Evolutionary conservation across 2,888 invertebrate species (phyloP), one percentile per base, ranked within the genome.

Genomic region (Microplitis deprimator): DNA sequence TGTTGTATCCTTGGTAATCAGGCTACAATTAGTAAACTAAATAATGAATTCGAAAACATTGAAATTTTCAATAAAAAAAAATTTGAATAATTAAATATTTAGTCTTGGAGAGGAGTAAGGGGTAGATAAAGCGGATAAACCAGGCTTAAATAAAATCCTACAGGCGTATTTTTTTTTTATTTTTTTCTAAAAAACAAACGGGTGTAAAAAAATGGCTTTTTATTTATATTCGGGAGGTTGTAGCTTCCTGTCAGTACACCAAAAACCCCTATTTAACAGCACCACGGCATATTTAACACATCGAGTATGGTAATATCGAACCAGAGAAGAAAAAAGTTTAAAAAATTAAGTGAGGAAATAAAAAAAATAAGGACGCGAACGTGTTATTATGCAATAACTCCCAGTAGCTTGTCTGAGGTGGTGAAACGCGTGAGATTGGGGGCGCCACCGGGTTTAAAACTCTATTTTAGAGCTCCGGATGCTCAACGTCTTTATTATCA

Each of bases 371-470:
- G 86, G 79, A 78, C 77, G 84, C 83, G 81, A 77, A 84, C 81
- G 84, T 88, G 87, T 88, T 87, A 87, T 87, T 87, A 87, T 87
- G 87, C 87, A 85, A 87, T 87, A 86, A 86, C 84, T 87, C 86
- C 38, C 60, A 60, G 70, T 60, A 20, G 70, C 29, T 69, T 70
- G 29, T 60, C 68, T 73, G 75, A 77, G 79, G 80, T 78, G 81
- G 82, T 81, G 81, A 81, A 82, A 81, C 77, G 68, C 77, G 68
- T 73, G 79, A 79, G 73, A 78, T 70, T 38, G 41, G 41, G 73
- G 70, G 77, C 78, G 50, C 50, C 50, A 50, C 1, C 13, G 72
- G 70, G 67, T 62, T 62, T 84, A 86, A 86, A 86, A 86, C 85
- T 29, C 85, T 87, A 86, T 85, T 87, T 88, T 86, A 87, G 85